Evolutionary conservation across 2,113 vertebrate species (phyloP).

Genomic region (Crocuta crocuta): DNA sequence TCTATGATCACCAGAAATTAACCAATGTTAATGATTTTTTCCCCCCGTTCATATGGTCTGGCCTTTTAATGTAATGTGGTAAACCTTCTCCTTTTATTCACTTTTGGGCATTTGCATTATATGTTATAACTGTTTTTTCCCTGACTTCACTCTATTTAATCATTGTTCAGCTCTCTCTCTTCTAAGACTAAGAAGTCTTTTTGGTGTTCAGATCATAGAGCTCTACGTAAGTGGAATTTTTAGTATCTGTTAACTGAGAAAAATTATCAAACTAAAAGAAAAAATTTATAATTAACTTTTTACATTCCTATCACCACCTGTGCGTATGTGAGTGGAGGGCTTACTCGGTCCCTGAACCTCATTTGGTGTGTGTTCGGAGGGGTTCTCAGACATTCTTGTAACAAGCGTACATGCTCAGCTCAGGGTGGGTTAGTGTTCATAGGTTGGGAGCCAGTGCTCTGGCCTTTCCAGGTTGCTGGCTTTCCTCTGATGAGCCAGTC

Average conservation of each 20-base stretch:
- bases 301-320: background rate
- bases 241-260: conserved; percentile 16
- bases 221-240: background rate
- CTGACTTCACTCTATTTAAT: background rate
- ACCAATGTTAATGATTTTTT: background rate
- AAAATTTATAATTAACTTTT: background rate
- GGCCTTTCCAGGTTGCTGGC: background rate
- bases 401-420: background rate
- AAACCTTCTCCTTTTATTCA: background rate
- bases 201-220: background rate
- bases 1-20: background rate
- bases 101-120: background rate
- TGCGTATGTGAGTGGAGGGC: background rate
- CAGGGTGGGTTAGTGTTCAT: background rate
- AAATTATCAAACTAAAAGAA: conserved; percentile 4
- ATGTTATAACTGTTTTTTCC: background rate
- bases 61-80: background rate
- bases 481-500: background rate
- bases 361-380: background rate
- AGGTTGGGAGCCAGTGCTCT: background rate
- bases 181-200: background rate
- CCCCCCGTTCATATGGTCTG: background rate
- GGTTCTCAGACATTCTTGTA: background rate
- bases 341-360: background rate
- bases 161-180: background rate